Percentiles rank a stretch among this genome's conserved stretches.
phyloP scores from a whole-genome alignment of 2,888 invertebrate species.

The Poecilus cupreus region DNA sequence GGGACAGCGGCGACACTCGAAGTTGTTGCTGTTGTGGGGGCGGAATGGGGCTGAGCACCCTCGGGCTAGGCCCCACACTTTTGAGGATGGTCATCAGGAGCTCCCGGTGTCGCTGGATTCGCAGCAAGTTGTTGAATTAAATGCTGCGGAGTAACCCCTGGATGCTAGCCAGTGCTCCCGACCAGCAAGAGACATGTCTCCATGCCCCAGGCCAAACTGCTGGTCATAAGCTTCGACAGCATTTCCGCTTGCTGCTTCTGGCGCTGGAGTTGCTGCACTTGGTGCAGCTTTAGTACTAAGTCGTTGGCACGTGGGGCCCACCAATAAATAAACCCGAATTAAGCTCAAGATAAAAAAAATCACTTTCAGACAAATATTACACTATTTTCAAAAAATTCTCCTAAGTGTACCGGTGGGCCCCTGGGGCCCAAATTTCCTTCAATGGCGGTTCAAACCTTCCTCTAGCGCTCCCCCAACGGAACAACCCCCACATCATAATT shows the following conservation, averaged over 20 bases:
- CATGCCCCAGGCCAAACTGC: constrained; percentile 69
- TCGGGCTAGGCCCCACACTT: constrained; percentile 69
- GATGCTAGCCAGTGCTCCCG: constrained; percentile 82
- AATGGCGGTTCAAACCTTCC: no score
- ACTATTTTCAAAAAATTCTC: no score
- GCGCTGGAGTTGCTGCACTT: constrained; percentile 72
- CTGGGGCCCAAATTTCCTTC: no score
- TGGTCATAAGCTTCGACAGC: constrained; percentile 70
- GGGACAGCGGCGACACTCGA: constrained; percentile 79
- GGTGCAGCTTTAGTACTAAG: constrained; percentile 74
- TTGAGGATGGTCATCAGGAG: constrained; percentile 81
- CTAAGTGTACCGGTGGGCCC: no score
- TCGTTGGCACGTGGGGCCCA: constrained; percentile 68
- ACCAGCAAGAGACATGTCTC: constrained; percentile 70
- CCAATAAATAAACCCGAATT: no score
- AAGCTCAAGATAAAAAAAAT: no score
- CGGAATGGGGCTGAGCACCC: constrained; percentile 71
- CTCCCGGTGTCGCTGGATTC: constrained; percentile 85
- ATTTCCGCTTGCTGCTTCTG: constrained; percentile 69
- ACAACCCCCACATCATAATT: no score
- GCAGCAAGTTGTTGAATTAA: constrained; percentile 84
- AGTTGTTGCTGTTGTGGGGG: constrained; percentile 75
- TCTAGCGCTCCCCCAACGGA: no score
- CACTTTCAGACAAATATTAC: no score
- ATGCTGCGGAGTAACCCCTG: constrained; percentile 85